These are phyloP conservation scores for Actinernus sp. DNA, from an alignment of 92 coral and sea anemone genomes.

Conservation along the genomic window DNA sequence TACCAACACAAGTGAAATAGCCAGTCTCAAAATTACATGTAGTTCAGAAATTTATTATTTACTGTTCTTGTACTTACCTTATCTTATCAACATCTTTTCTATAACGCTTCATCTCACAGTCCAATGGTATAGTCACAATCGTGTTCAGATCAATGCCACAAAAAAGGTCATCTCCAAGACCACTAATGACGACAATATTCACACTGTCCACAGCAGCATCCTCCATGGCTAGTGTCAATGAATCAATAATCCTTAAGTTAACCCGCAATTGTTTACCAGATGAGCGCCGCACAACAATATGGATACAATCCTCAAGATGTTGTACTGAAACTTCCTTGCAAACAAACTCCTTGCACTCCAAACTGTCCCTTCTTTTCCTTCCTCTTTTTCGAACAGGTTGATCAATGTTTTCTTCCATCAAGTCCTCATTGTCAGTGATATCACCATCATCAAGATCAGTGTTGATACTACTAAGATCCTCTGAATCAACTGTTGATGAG, in stretches of 20 bases:
- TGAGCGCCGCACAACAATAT: slow-evolving; percentile 77
- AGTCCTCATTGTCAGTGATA: slow-evolving; percentile 23
- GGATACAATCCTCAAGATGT: slow-evolving; percentile 68
- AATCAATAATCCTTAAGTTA: slow-evolving; percentile 84
- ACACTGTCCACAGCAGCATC: slow-evolving; percentile 93
- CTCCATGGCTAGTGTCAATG: slow-evolving; percentile 90
- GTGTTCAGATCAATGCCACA: slow-evolving; percentile 90
- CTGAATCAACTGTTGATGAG: background rate
- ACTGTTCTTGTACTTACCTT: too few relatives aligned
- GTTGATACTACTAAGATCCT: slow-evolving; percentile 2
- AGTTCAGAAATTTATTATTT: too few relatives aligned
- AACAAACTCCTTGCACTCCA: slow-evolving; percentile 25
- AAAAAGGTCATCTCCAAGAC: slow-evolving; percentile 84
- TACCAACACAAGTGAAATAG: too few relatives aligned
- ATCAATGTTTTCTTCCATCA: background rate
- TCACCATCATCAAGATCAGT: slow-evolving; percentile 20
- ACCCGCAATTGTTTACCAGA: slow-evolving; percentile 86
- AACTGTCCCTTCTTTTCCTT: slow-evolving; percentile 9
- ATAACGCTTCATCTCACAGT: slow-evolving; percentile 72
- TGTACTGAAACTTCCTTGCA: slow-evolving; percentile 89
- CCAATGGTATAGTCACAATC: slow-evolving; percentile 64
- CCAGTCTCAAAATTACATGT: too few relatives aligned
- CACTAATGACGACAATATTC: slow-evolving; percentile 83
- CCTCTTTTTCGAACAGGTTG: slow-evolving; percentile 31
- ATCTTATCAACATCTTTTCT: slow-evolving; percentile 87